These are phyloP conservation scores for Brachymystax lenok DNA, from an alignment of 2,797 vertebrate genomes.

Conservation along the genomic window DNA sequence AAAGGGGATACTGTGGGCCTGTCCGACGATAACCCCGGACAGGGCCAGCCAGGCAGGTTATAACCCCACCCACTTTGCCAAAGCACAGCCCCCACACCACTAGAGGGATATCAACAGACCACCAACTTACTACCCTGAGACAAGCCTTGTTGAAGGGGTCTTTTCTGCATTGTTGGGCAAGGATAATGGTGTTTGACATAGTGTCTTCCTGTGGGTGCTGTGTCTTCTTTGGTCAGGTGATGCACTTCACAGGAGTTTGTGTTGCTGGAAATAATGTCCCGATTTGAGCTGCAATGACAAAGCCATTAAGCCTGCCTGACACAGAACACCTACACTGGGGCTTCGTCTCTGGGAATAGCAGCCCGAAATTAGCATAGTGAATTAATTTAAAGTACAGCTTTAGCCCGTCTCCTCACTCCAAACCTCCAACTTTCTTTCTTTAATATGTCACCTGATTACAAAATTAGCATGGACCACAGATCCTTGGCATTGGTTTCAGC, in stretches of 20 bases:
- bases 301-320: neutral
- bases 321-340: conserved; percentile 15
- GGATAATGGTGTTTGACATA: neutral
- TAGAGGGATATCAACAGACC: no score
- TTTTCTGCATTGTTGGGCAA: neutral
- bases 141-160: neutral
- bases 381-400: conserved; percentile 53
- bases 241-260: neutral
- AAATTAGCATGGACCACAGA: conserved; percentile 11
- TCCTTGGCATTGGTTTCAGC: neutral
- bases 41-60: no score
- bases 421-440: conserved; percentile 43
- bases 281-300: conserved; percentile 4
- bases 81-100: no score
- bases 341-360: conserved; percentile 10
- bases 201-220: neutral
- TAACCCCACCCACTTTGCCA: no score
- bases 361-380: conserved; percentile 55
- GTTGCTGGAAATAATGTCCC: conserved; percentile 7
- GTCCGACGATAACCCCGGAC: no score
- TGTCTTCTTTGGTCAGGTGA: neutral
- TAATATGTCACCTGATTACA: conserved; percentile 46
- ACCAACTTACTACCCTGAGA: no score
- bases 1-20: no score
- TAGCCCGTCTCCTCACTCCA: conserved; percentile 34